Base-by-base conservation (phyloP, 2,113 vertebrate genomes). In the Prochilodus magdalenae region DNA sequence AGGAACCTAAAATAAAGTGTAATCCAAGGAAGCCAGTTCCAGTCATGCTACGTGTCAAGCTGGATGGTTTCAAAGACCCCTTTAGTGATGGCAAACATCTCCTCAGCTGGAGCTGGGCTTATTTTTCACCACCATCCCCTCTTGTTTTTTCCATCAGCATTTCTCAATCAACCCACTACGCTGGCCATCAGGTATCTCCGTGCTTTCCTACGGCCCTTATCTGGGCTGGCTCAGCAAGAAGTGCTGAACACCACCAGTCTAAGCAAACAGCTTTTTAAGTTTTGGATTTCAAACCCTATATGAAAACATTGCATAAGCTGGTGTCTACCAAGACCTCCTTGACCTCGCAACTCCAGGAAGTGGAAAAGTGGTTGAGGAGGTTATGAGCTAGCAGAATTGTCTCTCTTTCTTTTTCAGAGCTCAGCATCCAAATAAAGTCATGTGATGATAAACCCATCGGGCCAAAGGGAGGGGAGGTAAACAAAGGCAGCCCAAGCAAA, bases 371-470 rank as follows among this genome's bases (percentile, higher is more conserved):
- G 77, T 8, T 36, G 63, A 70, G 62, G 30, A 20, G 49, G 51
- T 80, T 53, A 36, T 11, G 11, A 83, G 73, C 33, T 24, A 13
- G 26, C 18, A 6, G 30, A 76, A 66, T 57, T n/a, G n/a, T n/a
- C n/a, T n/a, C n/a, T 36, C 3, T 24, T 33, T 73, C 36, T 44
- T 70, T 59, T 47, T 59, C 72, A 36, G 51, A 67, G 67, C 55
- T 59, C 26, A 59, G 33, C 72, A 59, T 44, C 26, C 47, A 89
- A 87, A 91, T 90, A 83, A 85, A 80, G 65, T 87, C 90, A 90
- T 73, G 80, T 18, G 29, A 51, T 55, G 62, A 67, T 67, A 53
- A 67, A 26, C n/a, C 33, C 26, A 27, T 10, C 15, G 14, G 1
- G 4, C 53, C 27, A 7, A 36, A 5, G 13, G 44, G 29, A 55